Conservation (phyloP, 23 tunicate genomes). For the Diplosoma virens region DNA sequence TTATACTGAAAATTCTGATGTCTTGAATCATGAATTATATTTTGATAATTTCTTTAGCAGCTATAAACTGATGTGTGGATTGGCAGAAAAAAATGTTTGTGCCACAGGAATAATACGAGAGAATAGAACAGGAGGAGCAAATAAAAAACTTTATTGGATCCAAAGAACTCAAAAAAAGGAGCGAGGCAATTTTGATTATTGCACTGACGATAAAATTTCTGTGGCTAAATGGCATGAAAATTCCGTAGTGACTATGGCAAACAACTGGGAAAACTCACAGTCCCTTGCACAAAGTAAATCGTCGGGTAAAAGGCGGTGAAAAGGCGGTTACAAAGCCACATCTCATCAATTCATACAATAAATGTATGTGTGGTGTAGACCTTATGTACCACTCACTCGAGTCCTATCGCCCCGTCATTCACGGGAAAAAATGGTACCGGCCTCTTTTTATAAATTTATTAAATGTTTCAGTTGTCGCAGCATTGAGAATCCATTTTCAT, state of each 20-base stretch:
- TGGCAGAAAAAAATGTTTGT: conserved; percentile 1
- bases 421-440: not conserved
- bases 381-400: not conserved
- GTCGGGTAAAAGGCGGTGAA: not conserved
- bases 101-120: not conserved
- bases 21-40: not conserved
- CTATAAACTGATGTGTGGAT: not conserved
- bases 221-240: not conserved
- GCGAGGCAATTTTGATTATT: not conserved
- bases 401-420: not conserved
- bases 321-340: not conserved
- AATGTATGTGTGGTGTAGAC: not conserved
- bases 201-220: not conserved
- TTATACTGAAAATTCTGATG: not conserved
- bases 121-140: conserved; percentile 7
- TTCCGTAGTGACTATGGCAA: not conserved
- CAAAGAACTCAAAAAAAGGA: not conserved
- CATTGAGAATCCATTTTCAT: not conserved
- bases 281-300: not conserved
- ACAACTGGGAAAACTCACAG: not conserved
- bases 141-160: not conserved
- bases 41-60: not conserved
- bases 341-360: not conserved
- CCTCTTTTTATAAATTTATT: not conserved
- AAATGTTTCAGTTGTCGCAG: not conserved